These are phyloP conservation scores for Coronaproctus castanopsis DNA, from an alignment of 2,888 invertebrate genomes.

Conservation along the genomic window DNA sequence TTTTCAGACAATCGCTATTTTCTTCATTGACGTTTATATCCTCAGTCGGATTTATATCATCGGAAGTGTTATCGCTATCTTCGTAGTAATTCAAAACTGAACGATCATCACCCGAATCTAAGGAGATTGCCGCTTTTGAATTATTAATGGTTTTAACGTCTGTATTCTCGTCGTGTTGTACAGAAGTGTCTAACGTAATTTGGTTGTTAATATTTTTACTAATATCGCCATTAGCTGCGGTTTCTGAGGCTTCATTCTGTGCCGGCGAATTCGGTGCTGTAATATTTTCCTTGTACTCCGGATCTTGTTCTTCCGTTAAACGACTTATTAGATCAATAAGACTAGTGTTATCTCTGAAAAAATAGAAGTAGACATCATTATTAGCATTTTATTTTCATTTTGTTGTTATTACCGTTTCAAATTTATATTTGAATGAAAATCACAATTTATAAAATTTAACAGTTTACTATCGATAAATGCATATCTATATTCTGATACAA, in stretches of 20 bases:
- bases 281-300: not conserved
- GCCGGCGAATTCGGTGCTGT: not conserved
- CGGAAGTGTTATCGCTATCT: too few species aligned
- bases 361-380: constrained; percentile 16
- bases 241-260: constrained; percentile 19
- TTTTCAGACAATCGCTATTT: constrained; percentile 1
- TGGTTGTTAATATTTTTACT: constrained; percentile 2
- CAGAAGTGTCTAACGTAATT: not conserved
- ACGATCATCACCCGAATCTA: too few species aligned
- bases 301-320: constrained; percentile 32
- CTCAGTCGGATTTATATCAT: not conserved
- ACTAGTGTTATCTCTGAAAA: constrained; percentile 52
- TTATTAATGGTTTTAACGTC: constrained; percentile 19
- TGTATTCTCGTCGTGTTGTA: not conserved
- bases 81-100: too few species aligned
- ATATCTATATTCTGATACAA: too few species aligned
- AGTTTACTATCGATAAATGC: too few species aligned
- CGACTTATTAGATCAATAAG: constrained; percentile 56
- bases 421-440: too few species aligned
- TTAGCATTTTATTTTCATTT: not conserved
- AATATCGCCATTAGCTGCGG: too few species aligned
- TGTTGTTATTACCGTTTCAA: too few species aligned
- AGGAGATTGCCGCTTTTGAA: too few species aligned
- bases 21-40: too few species aligned
- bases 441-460: too few species aligned